A percentile compares a stretch with the other conserved stretches of the same genome.
Evolutionary conservation across 2,888 invertebrate genomes (phyloP).

Genomic region (Rhagophthalmus giganteus): DNA sequence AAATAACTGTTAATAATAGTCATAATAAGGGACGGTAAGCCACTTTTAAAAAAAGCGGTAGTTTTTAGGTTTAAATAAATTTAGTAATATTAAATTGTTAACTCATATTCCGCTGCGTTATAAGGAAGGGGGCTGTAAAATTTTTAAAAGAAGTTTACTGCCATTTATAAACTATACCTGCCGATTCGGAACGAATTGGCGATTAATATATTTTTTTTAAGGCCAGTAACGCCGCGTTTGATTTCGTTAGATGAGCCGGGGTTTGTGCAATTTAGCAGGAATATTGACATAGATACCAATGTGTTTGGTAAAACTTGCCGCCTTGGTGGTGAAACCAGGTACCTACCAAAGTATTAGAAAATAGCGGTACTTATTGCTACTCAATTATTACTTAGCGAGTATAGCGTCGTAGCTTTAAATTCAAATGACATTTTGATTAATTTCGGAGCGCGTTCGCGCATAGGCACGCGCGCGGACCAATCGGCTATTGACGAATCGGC

Average conservation of each 20-base stretch:
- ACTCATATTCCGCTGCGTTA: constrained; percentile 4
- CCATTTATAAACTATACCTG: too few species aligned
- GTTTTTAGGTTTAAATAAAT: constrained; percentile 14
- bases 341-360: constrained; percentile 23
- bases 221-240: constrained; percentile 4
- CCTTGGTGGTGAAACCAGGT: neutral
- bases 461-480: too few species aligned
- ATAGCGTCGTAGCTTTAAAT: constrained; percentile 16
- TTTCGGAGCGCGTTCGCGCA: too few species aligned
- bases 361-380: constrained; percentile 19
- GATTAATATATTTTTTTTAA: too few species aligned
- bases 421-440: constrained; percentile 1
- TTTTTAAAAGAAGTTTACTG: constrained; percentile 24
- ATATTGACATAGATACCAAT: neutral
- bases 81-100: constrained; percentile 21
- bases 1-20: too few species aligned
- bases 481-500: too few species aligned
- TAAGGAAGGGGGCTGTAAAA: constrained; percentile 15
- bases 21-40: too few species aligned
- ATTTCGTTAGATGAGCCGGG: constrained; percentile 18
- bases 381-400: constrained; percentile 17
- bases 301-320: constrained; percentile 5
- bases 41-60: constrained; percentile 6
- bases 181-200: too few species aligned
- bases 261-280: constrained; percentile 26